Evolutionary conservation across 1,140 invertebrate genomes (phyloP).

Genomic region (Atopsyche davidsoni): DNA sequence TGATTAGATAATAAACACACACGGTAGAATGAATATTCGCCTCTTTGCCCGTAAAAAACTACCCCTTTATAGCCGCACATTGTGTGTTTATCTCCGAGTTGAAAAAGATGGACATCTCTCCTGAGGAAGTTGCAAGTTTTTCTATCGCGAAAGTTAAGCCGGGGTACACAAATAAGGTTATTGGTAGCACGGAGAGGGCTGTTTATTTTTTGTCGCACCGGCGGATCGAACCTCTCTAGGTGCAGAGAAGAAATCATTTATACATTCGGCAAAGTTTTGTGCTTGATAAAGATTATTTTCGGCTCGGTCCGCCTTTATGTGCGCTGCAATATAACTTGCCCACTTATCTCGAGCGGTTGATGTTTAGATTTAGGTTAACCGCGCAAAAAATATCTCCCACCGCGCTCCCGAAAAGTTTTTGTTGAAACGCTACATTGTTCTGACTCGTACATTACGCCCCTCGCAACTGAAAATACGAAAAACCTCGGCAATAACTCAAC

Average conservation of each 20-base stretch:
- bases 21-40: background rate
- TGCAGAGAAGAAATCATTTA: slow-evolving; percentile 12
- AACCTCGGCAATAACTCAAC: too few relatives aligned
- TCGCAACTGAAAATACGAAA: too few relatives aligned
- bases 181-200: slow-evolving; percentile 7
- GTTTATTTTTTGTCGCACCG: slow-evolving; percentile 9
- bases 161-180: slow-evolving; percentile 21
- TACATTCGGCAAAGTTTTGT: slow-evolving; percentile 23
- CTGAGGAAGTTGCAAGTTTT: background rate
- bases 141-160: slow-evolving; percentile 10
- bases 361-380: too few relatives aligned
- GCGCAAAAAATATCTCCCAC: too few relatives aligned
- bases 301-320: slow-evolving; percentile 11
- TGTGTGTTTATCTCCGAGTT: background rate
- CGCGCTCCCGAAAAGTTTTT: too few relatives aligned
- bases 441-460: too few relatives aligned
- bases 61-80: background rate
- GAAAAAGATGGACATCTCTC: slow-evolving; percentile 3
- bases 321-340: slow-evolving; percentile 3
- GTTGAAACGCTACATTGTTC: too few relatives aligned
- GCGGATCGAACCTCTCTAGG: slow-evolving; percentile 9
- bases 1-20: slow-evolving; percentile 4
- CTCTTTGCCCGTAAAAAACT: background rate
- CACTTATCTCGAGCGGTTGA: slow-evolving; percentile 3
- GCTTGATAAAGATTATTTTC: slow-evolving; percentile 26